Evolutionary conservation across 2,113 vertebrate genomes (phyloP).

Genomic region (Heterotilapia buettikoferi): DNA sequence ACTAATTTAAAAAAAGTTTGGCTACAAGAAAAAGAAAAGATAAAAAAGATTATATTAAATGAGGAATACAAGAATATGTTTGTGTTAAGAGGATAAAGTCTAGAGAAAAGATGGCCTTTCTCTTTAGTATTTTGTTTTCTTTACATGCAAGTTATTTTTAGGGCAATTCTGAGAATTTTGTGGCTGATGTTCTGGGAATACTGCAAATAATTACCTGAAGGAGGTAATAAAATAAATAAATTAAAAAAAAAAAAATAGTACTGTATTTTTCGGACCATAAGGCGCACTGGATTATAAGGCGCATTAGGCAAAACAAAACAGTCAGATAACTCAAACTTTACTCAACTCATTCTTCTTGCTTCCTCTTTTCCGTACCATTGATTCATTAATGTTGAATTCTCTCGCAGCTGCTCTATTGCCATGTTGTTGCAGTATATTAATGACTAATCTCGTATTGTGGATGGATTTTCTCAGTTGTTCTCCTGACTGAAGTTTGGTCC

Average conservation of each 20-base stretch:
- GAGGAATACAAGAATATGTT: not conserved
- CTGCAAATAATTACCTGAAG: not conserved
- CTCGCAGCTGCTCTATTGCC: not conserved
- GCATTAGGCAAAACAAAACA: not conserved
- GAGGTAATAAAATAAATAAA: not conserved
- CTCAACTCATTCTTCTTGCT: not conserved
- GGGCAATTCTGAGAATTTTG: not conserved
- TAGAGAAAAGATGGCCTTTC: not conserved
- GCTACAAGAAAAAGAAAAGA: not conserved
- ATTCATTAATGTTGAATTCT: not conserved
- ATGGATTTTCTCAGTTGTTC: not conserved
- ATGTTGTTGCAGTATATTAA: not conserved
- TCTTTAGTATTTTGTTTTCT: not conserved
- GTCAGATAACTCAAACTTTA: not conserved
- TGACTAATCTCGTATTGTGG: not conserved
- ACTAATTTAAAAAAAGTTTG: not conserved
- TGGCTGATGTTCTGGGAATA: not conserved
- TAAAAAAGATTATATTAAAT: not conserved
- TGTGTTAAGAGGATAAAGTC: not conserved
- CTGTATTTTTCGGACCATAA: not conserved
- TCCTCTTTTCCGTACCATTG: not conserved
- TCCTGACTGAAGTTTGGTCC: not conserved
- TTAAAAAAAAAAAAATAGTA: fast-evolving
- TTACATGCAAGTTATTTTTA: not conserved
- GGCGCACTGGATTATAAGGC: not conserved